phyloP scores from a whole-genome alignment of 2,113 vertebrate species.

The Epinephelus moara region DNA sequence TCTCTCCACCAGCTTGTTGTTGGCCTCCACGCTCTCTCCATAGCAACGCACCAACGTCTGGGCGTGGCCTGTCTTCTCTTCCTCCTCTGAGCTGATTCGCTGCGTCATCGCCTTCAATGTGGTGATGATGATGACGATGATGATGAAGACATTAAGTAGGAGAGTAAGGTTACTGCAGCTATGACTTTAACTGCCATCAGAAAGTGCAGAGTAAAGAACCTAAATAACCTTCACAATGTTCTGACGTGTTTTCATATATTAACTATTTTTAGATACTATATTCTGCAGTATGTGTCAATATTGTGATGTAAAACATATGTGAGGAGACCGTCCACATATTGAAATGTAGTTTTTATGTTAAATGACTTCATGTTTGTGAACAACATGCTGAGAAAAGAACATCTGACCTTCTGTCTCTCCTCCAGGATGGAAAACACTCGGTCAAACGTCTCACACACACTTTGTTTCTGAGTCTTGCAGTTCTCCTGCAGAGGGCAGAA shows the following conservation, averaged over 20 bases:
- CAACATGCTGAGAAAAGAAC: not conserved
- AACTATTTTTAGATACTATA: too few relatives aligned
- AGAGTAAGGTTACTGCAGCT: not conserved
- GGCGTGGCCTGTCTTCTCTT: conserved; percentile 77
- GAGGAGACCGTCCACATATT: not conserved
- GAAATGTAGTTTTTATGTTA: not conserved
- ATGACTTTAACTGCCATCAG: not conserved
- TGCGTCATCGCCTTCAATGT: conserved; percentile 74
- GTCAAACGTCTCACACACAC: conserved; percentile 80
- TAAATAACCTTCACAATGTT: too few relatives aligned
- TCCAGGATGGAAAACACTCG: conserved; percentile 80
- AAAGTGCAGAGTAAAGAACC: too few relatives aligned
- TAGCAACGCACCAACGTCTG: conserved; percentile 73
- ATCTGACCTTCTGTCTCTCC: conserved; percentile 77
- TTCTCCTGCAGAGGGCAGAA: conserved; percentile 75
- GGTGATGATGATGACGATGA: not conserved
- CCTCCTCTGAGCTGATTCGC: conserved; percentile 81
- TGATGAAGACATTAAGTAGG: not conserved
- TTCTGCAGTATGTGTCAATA: too few relatives aligned
- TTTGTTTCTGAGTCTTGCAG: conserved; percentile 81
- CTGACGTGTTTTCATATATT: too few relatives aligned
- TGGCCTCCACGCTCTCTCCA: conserved; percentile 75
- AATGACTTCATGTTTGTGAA: not conserved
- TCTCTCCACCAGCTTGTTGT: conserved; percentile 81
- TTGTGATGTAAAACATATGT: too few relatives aligned